These are phyloP conservation scores for Sula dactylatra DNA, from an alignment of 2,113 vertebrate genomes.

Conservation along the genomic window DNA sequence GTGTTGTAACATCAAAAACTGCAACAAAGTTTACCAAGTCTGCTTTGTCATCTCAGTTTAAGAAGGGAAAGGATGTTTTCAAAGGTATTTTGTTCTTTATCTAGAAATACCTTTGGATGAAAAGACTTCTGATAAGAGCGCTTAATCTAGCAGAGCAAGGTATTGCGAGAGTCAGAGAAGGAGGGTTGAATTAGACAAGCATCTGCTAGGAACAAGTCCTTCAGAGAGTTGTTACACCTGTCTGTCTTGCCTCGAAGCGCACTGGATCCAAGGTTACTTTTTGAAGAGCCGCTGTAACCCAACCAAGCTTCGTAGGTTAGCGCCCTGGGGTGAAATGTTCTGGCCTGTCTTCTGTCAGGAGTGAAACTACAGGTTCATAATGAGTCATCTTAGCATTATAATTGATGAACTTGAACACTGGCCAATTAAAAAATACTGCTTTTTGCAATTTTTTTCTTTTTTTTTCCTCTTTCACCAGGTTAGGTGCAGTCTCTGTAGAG, in stretches of 20 bases:
- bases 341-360: background rate
- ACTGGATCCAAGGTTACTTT: background rate
- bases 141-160: background rate
- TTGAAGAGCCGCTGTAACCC: background rate
- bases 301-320: background rate
- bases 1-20: background rate
- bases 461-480: background rate
- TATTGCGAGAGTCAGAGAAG: background rate
- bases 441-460: background rate
- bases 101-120: background rate
- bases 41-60: background rate
- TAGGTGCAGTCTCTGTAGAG: background rate
- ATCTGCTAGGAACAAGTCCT: background rate
- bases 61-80: background rate
- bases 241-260: background rate
- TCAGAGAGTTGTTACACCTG: background rate
- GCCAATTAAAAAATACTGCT: background rate
- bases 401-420: background rate
- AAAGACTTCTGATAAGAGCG: background rate
- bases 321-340: background rate
- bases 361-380: background rate
- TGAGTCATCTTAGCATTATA: background rate
- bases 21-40: background rate
- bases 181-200: background rate
- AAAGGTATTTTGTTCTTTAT: background rate